Evolutionary conservation across 2,797 vertebrate species (phyloP), one percentile per base, ranked within the genome.

Genomic region (Thalassophryne amazonica): DNA sequence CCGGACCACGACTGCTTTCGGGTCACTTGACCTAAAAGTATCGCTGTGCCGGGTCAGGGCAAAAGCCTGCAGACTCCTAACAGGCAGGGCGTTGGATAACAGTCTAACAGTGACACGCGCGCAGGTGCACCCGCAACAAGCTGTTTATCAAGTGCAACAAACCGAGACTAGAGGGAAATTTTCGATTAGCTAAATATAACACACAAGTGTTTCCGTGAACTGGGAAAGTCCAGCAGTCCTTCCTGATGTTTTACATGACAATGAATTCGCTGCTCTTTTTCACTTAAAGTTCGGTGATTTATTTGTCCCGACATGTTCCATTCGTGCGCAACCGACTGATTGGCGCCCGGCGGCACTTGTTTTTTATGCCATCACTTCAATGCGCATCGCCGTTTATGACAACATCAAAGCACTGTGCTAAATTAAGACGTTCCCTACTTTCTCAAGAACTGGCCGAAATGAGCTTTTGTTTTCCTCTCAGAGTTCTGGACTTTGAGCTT

Each of bases 221-320:
- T n/a, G 58, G 83, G 78, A 33, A 81, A 80, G 42, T 78, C 66
- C 75, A 50, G 16, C 18, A 27, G 51, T n/a, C 28, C 29, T 59
- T 58, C 40, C 30, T 32, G 40, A 32, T n/a, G 15, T 32, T 33
- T 14, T 36, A 50, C 40, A 23, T 18, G 47, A 40, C n/a, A 58
- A 34, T 9, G 22, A 7, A 31, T 39, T 17, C n/a, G n/a, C n/a
- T n/a, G n/a, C n/a, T n/a, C n/a, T n/a, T n/a, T n/a, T n/a, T n/a
- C n/a, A n/a, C n/a, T n/a, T n/a, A n/a, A n/a, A n/a, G n/a, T n/a
- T n/a, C n/a, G n/a, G n/a, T n/a, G n/a, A n/a, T n/a, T n/a, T n/a
- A n/a, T n/a, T n/a, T n/a, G n/a, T n/a, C n/a, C n/a, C n/a, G n/a
- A n/a, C n/a, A n/a, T n/a, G n/a, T n/a, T n/a, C n/a, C n/a, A n/a